Conservation (phyloP, 2,888 invertebrate genomes). For the Exocentrus adspersus region DNA sequence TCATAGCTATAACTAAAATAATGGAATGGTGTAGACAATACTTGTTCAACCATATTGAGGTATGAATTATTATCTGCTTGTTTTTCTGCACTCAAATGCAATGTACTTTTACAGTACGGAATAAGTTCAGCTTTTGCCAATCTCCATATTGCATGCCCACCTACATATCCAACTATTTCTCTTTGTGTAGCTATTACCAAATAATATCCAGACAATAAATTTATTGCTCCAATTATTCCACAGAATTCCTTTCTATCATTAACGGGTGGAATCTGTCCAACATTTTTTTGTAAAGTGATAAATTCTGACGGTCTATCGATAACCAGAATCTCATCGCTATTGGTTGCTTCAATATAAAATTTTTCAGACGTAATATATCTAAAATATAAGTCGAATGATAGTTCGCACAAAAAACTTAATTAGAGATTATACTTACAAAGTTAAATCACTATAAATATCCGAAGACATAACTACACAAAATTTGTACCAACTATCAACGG, state of each 20-base stretch:
- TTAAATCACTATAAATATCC: constrained; percentile 54
- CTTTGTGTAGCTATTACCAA: constrained; percentile 89
- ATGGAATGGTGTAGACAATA: constrained; percentile 84
- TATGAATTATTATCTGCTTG: constrained; percentile 85
- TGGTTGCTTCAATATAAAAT: constrained; percentile 86
- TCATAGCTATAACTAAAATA: constrained; percentile 97
- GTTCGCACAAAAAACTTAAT: constrained; percentile 28
- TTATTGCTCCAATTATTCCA: constrained; percentile 88
- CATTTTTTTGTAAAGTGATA: constrained; percentile 57
- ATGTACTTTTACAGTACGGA: constrained; percentile 84
- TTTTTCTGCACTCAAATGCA: constrained; percentile 87
- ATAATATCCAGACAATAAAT: constrained; percentile 86
- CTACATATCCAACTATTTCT: constrained; percentile 81
- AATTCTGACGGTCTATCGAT: constrained; percentile 78
- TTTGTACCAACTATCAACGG: too few relatives aligned
- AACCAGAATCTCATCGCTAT: constrained; percentile 78
- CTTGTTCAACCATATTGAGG: constrained; percentile 83
- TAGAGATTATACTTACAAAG: constrained; percentile 48
- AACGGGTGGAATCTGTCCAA: constrained; percentile 72
- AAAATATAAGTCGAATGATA: constrained; percentile 56
- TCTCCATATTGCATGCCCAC: constrained; percentile 82
- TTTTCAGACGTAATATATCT: constrained; percentile 90
- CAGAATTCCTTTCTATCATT: constrained; percentile 75
- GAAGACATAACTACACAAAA: constrained; percentile 40
- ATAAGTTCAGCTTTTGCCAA: constrained; percentile 84